These are phyloP conservation scores for Taxidea taxus DNA, from an alignment of 2,113 vertebrate species.

Conservation along the genomic window DNA sequence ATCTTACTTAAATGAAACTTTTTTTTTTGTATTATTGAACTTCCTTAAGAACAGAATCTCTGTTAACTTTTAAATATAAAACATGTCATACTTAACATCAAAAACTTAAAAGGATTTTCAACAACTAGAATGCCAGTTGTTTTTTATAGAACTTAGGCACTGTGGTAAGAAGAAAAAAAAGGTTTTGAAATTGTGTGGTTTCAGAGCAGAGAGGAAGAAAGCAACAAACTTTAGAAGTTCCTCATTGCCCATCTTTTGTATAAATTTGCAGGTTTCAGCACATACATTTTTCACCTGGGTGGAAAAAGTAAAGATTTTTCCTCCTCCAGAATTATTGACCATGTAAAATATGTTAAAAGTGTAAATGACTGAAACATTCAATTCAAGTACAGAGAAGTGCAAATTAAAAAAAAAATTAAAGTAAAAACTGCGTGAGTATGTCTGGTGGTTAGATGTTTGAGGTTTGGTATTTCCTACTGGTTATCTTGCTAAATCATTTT, in stretches of 20 bases:
- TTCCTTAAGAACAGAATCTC: not conserved
- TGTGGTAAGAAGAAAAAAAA: not conserved
- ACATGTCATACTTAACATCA: not conserved
- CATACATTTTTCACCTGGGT: not conserved
- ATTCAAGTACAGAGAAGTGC: not conserved
- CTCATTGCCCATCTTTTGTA: not conserved
- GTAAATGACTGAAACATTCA: not conserved
- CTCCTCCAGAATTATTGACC: not conserved
- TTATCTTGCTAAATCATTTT: not conserved
- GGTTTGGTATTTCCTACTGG: not conserved
- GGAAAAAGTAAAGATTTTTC: not conserved
- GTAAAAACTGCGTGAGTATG: not conserved
- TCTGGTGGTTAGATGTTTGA: conserved; percentile 7
- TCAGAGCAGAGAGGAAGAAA: not conserved
- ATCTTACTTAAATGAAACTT: not conserved
- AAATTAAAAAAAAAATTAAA: not conserved
- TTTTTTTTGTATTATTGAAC: not conserved
- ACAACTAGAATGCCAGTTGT: not conserved
- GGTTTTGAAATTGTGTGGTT: conserved; percentile 3
- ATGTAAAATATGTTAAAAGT: not conserved
- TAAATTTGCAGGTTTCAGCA: not conserved
- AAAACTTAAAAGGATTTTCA: not conserved
- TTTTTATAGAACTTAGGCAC: not conserved
- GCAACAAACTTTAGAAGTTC: not conserved
- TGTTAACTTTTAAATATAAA: not conserved